Evolutionary conservation across 2,113 vertebrate genomes (phyloP), one percentile per base, ranked within the genome.

Genomic region (Anas platyrhynchos): DNA sequence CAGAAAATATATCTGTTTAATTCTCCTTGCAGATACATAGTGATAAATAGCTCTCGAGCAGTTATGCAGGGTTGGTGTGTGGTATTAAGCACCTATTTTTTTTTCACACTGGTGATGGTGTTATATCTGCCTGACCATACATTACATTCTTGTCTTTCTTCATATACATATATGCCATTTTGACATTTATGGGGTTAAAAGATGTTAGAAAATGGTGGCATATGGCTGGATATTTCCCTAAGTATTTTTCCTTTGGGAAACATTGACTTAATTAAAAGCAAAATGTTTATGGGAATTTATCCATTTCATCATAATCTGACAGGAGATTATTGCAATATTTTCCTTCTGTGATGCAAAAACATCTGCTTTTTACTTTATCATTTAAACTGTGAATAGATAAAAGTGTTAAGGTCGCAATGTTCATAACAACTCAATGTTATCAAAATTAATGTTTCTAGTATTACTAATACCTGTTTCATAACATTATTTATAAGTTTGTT

Each of bases 291-390:
- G 2, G 9, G 17, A 83, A 83, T 73, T 18, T 55, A 86, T 93
- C 27, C 8, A 44, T 76, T 86, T 89, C 9, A 29, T 36, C 7
- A 76, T 62, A 80, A 89, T 46, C 31, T 93, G 46, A 52, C 25
- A 52, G 13, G 12, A 92, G 26, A 87, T 72, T 87, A 91, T 79
- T 11, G 66, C n/a, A 88, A 25, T 62, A 89, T 91, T 96, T 92
- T 73, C 8, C 55, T 94, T 82, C 36, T 3, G 4, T 46, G 46
- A 80, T 79, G 20, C 9, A 80, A 46, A 92, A 92, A 80, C 22
- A 55, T 68, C 81, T 94, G 44, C 7, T 91, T 89, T 92, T 82
- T 72, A 79, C 7, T 27, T 50, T 73, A 46, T 2, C 11, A 32
- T 80, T 93, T 63, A 68, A 76, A 46, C 31, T 21, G 65, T 21